Conservation (phyloP, 1,140 invertebrate species). For the Pentalonia nigronervosa region DNA sequence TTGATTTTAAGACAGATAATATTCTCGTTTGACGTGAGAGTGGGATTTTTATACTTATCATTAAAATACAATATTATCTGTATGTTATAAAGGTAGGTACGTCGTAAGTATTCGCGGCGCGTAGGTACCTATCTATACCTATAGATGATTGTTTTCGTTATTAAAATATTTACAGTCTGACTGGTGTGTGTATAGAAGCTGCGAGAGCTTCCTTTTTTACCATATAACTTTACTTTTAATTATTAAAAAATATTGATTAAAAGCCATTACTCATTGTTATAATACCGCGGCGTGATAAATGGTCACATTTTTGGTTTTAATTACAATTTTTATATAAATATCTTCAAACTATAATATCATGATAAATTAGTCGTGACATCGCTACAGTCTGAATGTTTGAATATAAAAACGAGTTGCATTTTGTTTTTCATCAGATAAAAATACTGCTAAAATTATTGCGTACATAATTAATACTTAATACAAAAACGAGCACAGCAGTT, state of each 20-base stretch:
- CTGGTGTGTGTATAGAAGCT: neutral
- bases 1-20: conserved; percentile 37
- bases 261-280: conserved; percentile 6
- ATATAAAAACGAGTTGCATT: neutral
- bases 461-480: neutral
- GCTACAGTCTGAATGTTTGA: neutral
- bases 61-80: neutral
- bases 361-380: neutral
- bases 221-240: conserved; percentile 38
- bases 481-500: neutral
- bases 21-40: conserved; percentile 14
- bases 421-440: neutral
- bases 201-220: neutral
- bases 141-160: neutral
- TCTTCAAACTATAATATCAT: neutral
- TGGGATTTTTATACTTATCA: conserved; percentile 12
- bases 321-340: conserved; percentile 18
- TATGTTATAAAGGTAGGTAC: neutral
- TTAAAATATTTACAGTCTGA: neutral
- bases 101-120: neutral
- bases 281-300: neutral
- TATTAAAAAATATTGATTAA: conserved; percentile 44
- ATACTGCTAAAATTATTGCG: neutral
- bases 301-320: conserved; percentile 24
- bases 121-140: too few relatives aligned